Percentiles rank a stretch among this genome's conserved stretches.
Evolutionary conservation across 2,797 vertebrate genomes (phyloP).

Genomic region (Loriculus beryllinus): DNA sequence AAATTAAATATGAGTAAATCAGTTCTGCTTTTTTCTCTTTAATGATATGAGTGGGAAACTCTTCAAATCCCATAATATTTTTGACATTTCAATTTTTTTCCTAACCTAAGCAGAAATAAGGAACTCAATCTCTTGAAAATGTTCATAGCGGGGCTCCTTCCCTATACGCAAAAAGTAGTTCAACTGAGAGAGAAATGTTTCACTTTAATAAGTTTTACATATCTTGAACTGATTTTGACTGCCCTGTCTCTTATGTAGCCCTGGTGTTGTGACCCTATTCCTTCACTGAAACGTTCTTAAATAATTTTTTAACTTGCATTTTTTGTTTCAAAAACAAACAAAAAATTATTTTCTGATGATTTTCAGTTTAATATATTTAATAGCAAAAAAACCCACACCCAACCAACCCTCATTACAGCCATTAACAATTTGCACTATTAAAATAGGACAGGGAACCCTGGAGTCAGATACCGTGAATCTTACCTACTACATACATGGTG

Average conservation of each 20-base stretch:
- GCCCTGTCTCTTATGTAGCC: neutral
- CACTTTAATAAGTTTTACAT: neutral
- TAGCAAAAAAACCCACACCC: neutral
- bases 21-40: neutral
- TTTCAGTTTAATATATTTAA: neutral
- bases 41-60: neutral
- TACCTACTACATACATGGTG: neutral
- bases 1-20: neutral
- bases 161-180: neutral
- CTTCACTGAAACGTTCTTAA: neutral
- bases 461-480: neutral
- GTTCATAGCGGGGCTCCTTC: accelerated
- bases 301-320: neutral
- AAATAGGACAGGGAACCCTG: neutral
- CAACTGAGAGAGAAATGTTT: neutral
- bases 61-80: neutral
- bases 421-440: neutral
- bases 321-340: neutral
- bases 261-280: neutral
- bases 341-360: neutral
- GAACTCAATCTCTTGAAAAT: neutral
- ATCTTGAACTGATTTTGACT: neutral
- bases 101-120: neutral
- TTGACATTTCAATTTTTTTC: neutral
- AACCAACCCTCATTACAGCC: neutral